phyloP scores from a whole-genome alignment of 2,888 invertebrate species.

The Aphodius sticticus region DNA sequence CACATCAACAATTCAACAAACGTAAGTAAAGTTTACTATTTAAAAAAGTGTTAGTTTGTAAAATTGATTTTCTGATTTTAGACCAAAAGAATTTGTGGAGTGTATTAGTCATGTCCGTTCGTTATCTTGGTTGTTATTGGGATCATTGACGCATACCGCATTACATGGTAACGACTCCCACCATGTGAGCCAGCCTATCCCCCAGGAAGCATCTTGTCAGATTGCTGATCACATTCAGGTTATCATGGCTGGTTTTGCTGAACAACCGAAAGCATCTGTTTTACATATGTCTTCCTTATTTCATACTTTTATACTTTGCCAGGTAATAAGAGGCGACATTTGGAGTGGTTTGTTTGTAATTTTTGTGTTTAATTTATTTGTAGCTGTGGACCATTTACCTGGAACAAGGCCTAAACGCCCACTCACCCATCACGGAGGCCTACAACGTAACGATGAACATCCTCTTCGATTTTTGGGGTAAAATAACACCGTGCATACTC shows the following conservation, averaged over 20 bases:
- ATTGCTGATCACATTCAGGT: slow-evolving; percentile 98
- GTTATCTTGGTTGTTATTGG: slow-evolving; percentile 94
- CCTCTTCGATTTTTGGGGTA: slow-evolving; percentile 97
- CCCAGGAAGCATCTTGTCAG: slow-evolving; percentile 94
- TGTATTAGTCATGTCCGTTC: slow-evolving; percentile 94
- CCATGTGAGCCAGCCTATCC: slow-evolving; percentile 80
- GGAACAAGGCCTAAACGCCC: slow-evolving; percentile 81
- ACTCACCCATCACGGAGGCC: slow-evolving; percentile 73
- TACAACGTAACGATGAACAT: slow-evolving; percentile 80
- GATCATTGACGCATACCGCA: slow-evolving; percentile 90
- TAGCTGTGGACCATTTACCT: slow-evolving; percentile 97
- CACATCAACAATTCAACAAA: slow-evolving; percentile 81
- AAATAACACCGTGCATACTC: slow-evolving; percentile 94
- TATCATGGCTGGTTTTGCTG: slow-evolving; percentile 96
- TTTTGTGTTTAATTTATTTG: slow-evolving; percentile 38
- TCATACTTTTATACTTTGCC: slow-evolving; percentile 97
- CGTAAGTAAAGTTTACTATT: slow-evolving; percentile 63
- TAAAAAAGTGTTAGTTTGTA: neutral
- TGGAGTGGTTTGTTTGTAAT: neutral
- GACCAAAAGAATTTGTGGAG: slow-evolving; percentile 93
- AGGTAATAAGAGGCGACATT: slow-evolving; percentile 64
- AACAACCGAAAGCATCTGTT: slow-evolving; percentile 90
- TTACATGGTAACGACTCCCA: slow-evolving; percentile 65
- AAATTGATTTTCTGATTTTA: slow-evolving; percentile 52
- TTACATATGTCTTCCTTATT: slow-evolving; percentile 96